Percentiles rank a stretch among this genome's conserved stretches.
Evolutionary conservation across 2,113 vertebrate genomes (phyloP).

Genomic region (Illadopsis cleaveri): DNA sequence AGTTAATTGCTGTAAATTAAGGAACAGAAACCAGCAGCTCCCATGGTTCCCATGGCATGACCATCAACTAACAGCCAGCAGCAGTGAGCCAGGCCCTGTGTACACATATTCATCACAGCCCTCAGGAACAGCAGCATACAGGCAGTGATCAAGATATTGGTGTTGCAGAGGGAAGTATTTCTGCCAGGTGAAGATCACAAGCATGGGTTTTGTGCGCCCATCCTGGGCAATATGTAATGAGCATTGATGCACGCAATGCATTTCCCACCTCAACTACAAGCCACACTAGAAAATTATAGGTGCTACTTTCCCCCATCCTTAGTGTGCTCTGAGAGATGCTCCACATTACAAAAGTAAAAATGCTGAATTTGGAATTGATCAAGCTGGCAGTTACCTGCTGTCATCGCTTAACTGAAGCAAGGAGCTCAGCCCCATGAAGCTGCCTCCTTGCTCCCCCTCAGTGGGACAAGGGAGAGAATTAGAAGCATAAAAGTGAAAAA

Average conservation of each 20-base stretch:
- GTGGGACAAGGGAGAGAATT: neutral
- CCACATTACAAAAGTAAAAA: neutral
- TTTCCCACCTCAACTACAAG: neutral
- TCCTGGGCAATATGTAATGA: neutral
- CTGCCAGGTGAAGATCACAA: neutral
- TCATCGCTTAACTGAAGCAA: rapidly evolving
- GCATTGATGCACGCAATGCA: neutral
- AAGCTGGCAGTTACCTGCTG: neutral
- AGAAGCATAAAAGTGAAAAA: neutral
- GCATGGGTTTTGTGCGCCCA: neutral
- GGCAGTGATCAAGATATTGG: rapidly evolving
- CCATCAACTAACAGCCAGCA: neutral
- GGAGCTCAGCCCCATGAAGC: neutral
- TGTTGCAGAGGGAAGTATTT: neutral
- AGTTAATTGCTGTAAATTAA: neutral
- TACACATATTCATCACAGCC: neutral
- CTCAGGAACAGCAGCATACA: neutral
- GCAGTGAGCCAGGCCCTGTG: neutral
- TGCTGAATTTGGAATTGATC: neutral
- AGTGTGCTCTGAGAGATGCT: neutral
- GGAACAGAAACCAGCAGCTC: neutral
- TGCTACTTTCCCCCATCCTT: rapidly evolving
- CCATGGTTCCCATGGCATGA: rapidly evolving
- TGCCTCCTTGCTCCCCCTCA: neutral
- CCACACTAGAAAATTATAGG: neutral